A percentile compares a stretch with the other conserved stretches of the same genome.
phyloP scores from a whole-genome alignment of 2,797 vertebrate genomes.

The Tenualosa ilisha region DNA sequence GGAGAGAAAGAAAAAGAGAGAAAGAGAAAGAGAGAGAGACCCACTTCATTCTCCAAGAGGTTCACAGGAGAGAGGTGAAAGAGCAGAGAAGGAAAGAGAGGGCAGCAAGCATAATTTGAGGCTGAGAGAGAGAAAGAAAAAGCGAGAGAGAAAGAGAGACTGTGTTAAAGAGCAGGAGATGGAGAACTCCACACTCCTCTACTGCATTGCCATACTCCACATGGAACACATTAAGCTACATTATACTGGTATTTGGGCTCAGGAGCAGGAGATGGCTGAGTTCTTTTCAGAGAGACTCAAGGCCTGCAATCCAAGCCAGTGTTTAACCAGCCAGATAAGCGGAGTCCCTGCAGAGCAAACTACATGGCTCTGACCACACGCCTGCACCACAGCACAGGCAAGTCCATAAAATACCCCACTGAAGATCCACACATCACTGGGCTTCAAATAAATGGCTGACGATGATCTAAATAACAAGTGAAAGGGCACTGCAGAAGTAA shows the following conservation, averaged over 20 bases:
- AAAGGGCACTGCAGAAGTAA: neutral
- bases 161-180: neutral
- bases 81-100: conserved; percentile 25
- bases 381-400: neutral
- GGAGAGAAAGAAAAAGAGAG: neutral
- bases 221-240: conserved; percentile 45
- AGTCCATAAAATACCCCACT: neutral
- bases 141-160: neutral
- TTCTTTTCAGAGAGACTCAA: neutral
- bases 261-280: conserved; percentile 19
- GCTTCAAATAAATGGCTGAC: neutral
- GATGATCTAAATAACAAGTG: neutral
- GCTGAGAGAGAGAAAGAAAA: conserved; percentile 26
- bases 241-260: conserved; percentile 29
- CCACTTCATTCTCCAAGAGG: neutral
- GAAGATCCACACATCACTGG: neutral
- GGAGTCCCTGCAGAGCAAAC: conserved; percentile 1
- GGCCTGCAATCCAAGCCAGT: neutral
- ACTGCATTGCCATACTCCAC: conserved; percentile 37
- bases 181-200: neutral
- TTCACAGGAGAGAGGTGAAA: neutral
- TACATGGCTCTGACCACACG: neutral
- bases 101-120: conserved; percentile 1
- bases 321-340: neutral
- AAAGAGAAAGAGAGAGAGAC: neutral